A percentile compares a stretch with the other conserved stretches of the same genome.
Conservation (phyloP, 1,140 invertebrate species). For the Achroia grisella region DNA sequence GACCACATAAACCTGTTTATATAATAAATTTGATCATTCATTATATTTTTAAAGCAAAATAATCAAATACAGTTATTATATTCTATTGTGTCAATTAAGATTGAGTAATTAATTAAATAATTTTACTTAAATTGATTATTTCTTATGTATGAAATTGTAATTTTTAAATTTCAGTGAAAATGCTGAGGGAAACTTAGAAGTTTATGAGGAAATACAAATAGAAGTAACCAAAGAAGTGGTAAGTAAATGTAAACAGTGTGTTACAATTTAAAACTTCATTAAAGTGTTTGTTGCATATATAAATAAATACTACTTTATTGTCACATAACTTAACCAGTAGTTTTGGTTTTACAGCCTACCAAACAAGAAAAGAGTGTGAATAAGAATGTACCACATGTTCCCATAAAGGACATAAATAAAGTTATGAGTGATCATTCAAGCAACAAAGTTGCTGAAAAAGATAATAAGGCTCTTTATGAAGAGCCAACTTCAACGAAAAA, state of each 20-base stretch:
- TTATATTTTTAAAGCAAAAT: too few relatives aligned
- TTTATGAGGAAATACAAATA: constrained; percentile 71
- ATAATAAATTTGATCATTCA: too few relatives aligned
- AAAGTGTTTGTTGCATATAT: too few relatives aligned
- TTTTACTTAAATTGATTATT: too few relatives aligned
- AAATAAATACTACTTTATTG: too few relatives aligned
- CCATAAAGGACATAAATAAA: constrained; percentile 42
- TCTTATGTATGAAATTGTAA: not conserved
- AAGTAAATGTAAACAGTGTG: constrained; percentile 9
- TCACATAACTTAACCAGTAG: not conserved
- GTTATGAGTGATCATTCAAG: constrained; percentile 32
- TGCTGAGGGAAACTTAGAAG: constrained; percentile 69
- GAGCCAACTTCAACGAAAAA: not conserved
- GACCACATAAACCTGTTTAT: too few relatives aligned
- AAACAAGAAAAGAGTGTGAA: constrained; percentile 35
- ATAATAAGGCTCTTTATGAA: not conserved
- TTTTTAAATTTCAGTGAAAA: constrained; percentile 48
- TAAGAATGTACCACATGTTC: constrained; percentile 33
- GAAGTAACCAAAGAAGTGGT: constrained; percentile 63
- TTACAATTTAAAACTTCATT: not conserved
- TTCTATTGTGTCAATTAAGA: too few relatives aligned
- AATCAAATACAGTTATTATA: too few relatives aligned
- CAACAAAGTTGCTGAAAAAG: constrained; percentile 36
- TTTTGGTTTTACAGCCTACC: constrained; percentile 31
- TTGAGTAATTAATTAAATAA: too few relatives aligned